Evolutionary conservation across 2,797 vertebrate genomes (phyloP).

Genomic region (Chelidonichthys spinosus): DNA sequence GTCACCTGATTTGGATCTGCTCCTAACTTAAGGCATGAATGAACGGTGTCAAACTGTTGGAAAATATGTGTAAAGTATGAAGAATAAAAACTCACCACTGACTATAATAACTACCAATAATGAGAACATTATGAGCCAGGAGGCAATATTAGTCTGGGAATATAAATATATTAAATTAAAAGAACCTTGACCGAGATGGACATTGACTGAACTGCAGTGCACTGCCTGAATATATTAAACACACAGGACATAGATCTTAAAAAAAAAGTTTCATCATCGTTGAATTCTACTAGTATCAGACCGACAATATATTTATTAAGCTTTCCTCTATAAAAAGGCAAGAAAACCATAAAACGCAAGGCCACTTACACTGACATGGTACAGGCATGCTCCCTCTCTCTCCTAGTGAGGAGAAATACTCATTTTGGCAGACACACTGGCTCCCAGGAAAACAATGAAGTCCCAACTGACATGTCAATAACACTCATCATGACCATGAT

Average conservation of each 20-base stretch:
- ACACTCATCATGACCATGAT: constrained; percentile 61
- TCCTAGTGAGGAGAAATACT: constrained; percentile 65
- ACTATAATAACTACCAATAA: background rate
- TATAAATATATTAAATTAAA: background rate
- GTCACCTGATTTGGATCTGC: background rate
- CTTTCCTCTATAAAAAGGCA: constrained; percentile 14
- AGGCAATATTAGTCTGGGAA: background rate
- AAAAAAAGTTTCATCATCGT: background rate
- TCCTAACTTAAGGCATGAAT: background rate
- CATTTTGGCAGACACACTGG: constrained; percentile 72
- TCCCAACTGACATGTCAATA: constrained; percentile 75
- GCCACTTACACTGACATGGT: constrained; percentile 25
- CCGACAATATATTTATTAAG: constrained; percentile 4
- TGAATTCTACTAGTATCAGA: background rate
- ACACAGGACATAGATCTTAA: too few relatives aligned
- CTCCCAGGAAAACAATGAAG: constrained; percentile 74
- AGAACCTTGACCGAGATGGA: background rate
- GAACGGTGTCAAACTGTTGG: background rate
- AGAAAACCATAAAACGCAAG: constrained; percentile 31
- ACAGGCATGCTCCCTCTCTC: background rate
- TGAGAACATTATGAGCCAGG: background rate
- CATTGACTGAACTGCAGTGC: constrained; percentile 10
- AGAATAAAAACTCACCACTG: background rate
- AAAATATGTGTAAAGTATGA: constrained; percentile 6
- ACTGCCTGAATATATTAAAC: constrained; percentile 10